Evolutionary conservation across 2,888 invertebrate species (phyloP).

Genomic region (Spilosoma lubricipeda): DNA sequence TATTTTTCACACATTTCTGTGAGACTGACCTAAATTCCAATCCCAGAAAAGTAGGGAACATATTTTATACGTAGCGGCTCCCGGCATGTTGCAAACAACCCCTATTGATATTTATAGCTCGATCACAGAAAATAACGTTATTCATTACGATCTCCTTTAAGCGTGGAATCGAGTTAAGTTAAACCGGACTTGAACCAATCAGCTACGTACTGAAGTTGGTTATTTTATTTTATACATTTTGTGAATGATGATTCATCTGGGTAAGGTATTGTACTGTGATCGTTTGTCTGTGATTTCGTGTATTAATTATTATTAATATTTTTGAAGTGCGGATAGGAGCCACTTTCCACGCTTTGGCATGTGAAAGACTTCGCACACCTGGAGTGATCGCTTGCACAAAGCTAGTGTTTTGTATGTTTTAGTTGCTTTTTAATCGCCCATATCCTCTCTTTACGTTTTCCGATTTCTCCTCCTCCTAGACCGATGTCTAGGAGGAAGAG

Average conservation of each 20-base stretch:
- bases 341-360: no score
- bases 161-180: slow-evolving; percentile 14
- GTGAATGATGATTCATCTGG: not conserved
- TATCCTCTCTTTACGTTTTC: no score
- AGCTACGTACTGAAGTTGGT: slow-evolving; percentile 6
- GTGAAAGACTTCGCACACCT: no score
- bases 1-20: slow-evolving; percentile 6
- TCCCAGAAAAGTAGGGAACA: slow-evolving; percentile 19
- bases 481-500: no score
- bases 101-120: slow-evolving; percentile 23
- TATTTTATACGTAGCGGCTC: slow-evolving; percentile 19
- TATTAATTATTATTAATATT: no score
- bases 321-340: no score
- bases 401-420: no score
- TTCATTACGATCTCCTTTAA: slow-evolving; percentile 18
- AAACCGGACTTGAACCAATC: slow-evolving; percentile 22
- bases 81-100: not conserved
- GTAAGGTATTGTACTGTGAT: not conserved
- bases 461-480: no score
- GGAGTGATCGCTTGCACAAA: no score
- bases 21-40: slow-evolving; percentile 15
- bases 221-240: slow-evolving; percentile 12
- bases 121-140: slow-evolving; percentile 21
- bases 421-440: no score
- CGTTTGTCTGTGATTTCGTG: not conserved